Conservation (phyloP, 30 jellyfish, hydroid and myxozoan genomes). For the Turritopsis rubra region DNA sequence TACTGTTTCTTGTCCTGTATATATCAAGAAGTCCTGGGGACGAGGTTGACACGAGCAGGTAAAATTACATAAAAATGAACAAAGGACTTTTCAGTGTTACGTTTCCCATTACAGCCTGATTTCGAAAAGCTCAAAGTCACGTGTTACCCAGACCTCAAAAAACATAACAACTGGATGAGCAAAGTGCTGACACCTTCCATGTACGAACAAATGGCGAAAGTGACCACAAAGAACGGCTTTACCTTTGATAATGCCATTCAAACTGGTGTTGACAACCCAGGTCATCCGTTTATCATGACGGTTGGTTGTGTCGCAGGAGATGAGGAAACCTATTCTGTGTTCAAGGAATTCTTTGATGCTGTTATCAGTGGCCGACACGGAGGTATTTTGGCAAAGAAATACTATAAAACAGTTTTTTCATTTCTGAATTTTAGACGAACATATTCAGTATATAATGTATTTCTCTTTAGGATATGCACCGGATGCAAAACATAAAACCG, state of each 20-base stretch:
- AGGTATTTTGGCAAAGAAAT: constrained; percentile 11
- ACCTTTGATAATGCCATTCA: constrained; percentile 63
- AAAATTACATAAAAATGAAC: too few relatives aligned
- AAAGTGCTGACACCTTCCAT: constrained; percentile 46
- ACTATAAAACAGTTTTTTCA: background rate
- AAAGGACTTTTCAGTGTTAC: too few relatives aligned
- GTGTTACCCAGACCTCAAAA: constrained; percentile 54
- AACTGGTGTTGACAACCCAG: constrained; percentile 98
- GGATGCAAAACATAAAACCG: constrained; percentile 69
- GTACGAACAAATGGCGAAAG: constrained; percentile 37
- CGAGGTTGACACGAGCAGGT: too few relatives aligned
- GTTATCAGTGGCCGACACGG: constrained; percentile 63
- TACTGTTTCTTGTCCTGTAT: too few relatives aligned
- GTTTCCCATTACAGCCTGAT: background rate
- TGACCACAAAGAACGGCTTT: constrained; percentile 47
- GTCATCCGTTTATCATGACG: constrained; percentile 86
- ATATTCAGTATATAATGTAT: background rate
- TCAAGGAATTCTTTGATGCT: constrained; percentile 56
- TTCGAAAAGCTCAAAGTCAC: constrained; percentile 13
- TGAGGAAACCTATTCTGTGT: constrained; percentile 57
- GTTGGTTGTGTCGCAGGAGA: constrained; percentile 94
- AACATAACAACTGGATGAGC: constrained; percentile 80
- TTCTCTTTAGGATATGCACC: constrained; percentile 35
- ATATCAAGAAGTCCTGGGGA: too few relatives aligned
- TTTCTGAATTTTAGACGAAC: too few relatives aligned